A percentile compares a stretch with the other conserved stretches of the same genome.
phyloP scores from a whole-genome alignment of 2,888 invertebrate genomes.

The Drosophila helvetica region DNA sequence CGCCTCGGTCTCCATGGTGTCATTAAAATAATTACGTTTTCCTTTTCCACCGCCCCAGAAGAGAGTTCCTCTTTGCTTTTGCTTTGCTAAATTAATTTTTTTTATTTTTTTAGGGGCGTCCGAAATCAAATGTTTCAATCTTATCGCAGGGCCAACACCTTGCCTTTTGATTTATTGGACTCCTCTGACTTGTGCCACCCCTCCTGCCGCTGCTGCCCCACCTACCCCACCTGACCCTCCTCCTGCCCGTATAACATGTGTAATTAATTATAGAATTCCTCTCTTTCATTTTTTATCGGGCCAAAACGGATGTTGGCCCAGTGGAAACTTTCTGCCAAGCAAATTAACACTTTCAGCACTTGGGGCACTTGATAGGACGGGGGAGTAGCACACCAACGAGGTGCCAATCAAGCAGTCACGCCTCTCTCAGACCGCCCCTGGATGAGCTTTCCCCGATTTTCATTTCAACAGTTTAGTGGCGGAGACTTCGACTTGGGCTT shows the following conservation, averaged over 20 bases:
- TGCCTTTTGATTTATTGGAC: constrained; percentile 59
- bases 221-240: constrained; percentile 18
- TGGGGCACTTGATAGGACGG: constrained; percentile 11
- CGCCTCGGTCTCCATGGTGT: constrained; percentile 48
- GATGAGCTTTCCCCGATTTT: constrained; percentile 30
- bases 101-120: constrained; percentile 27
- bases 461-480: neutral
- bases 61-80: neutral
- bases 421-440: constrained; percentile 8
- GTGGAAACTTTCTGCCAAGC: constrained; percentile 37
- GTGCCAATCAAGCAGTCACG: constrained; percentile 24
- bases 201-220: neutral
- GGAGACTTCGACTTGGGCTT: neutral
- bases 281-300: constrained; percentile 24
- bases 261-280: constrained; percentile 55
- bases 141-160: constrained; percentile 57
- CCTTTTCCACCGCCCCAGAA: constrained; percentile 9
- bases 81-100: constrained; percentile 21
- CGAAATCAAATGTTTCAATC: constrained; percentile 60
- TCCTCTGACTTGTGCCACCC: constrained; percentile 9
- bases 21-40: constrained; percentile 69
- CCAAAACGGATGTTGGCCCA: constrained; percentile 10
- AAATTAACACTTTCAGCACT: constrained; percentile 56
- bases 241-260: constrained; percentile 40
- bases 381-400: neutral